These are phyloP conservation scores for Ornithoptera priamus DNA, from an alignment of 2,888 invertebrate species.

Conservation along the genomic window DNA sequence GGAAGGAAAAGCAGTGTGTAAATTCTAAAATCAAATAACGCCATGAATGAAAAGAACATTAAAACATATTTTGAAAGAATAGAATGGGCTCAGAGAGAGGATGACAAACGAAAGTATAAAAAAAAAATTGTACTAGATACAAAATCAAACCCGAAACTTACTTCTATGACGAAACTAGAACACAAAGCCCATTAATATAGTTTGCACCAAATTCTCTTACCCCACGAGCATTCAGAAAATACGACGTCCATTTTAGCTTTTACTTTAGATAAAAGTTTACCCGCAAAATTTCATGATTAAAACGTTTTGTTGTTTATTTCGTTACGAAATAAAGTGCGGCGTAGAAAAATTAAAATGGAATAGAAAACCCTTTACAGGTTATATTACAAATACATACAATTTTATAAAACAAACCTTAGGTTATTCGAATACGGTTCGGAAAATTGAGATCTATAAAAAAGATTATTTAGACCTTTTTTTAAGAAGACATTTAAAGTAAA, in stretches of 20 bases:
- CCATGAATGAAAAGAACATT: too few relatives aligned
- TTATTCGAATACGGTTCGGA: too few relatives aligned
- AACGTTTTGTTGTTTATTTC: slow-evolving; percentile 18
- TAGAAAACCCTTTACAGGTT: neutral
- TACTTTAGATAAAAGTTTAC: slow-evolving; percentile 23
- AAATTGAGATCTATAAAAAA: too few relatives aligned
- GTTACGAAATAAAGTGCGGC: slow-evolving; percentile 4
- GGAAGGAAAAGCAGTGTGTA: too few relatives aligned
- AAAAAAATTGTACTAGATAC: slow-evolving; percentile 3
- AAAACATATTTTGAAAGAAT: too few relatives aligned
- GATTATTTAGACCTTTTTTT: too few relatives aligned
- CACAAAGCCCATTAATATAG: slow-evolving; percentile 26
- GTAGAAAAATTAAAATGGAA: neutral
- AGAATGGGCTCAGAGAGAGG: too few relatives aligned
- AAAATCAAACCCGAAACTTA: slow-evolving; percentile 12
- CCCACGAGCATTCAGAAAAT: slow-evolving; percentile 22
- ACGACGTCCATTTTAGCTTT: slow-evolving; percentile 18
- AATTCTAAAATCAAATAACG: too few relatives aligned
- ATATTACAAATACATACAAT: neutral
- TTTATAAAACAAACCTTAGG: neutral
- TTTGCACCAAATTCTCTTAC: slow-evolving; percentile 22
- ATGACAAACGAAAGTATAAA: too few relatives aligned
- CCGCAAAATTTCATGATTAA: slow-evolving; percentile 17
- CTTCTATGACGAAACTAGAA: slow-evolving; percentile 17
- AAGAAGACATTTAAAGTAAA: too few relatives aligned